phyloP scores from a whole-genome alignment of 2,797 vertebrate species.

The Prunella strophiata region DNA sequence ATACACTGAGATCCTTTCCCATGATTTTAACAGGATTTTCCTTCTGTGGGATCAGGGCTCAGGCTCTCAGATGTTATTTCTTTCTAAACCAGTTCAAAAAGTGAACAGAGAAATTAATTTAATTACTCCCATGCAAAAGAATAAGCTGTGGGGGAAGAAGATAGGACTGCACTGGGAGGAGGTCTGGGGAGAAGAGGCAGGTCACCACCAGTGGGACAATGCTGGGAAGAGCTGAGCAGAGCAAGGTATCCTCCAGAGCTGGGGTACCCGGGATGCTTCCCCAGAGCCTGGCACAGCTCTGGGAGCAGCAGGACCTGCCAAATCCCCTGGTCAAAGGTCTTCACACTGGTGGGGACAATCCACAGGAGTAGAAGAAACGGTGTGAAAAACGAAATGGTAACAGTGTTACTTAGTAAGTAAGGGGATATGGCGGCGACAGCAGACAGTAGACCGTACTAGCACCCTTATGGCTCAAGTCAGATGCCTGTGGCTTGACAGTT shows the following conservation, averaged over 20 bases:
- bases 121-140: neutral
- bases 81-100: neutral
- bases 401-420: no score
- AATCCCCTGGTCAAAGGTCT: neutral
- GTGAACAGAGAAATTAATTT: neutral
- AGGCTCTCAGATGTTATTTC: neutral
- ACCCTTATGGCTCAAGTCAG: neutral
- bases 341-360: rapidly evolving
- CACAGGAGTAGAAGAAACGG: no score
- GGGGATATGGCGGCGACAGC: no score
- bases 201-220: no score
- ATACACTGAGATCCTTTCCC: neutral
- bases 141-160: neutral
- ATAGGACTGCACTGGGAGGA: neutral
- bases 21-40: neutral
- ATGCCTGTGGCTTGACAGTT: neutral
- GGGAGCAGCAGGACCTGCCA: neutral
- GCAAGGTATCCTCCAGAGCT: neutral
- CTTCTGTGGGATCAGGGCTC: neutral
- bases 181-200: neutral
- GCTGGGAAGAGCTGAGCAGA: neutral
- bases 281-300: neutral
- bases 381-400: no score
- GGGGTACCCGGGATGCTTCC: neutral
- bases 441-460: no score